Evolutionary conservation across 2,888 invertebrate genomes (phyloP).

Genomic region (Anorthoa munda): DNA sequence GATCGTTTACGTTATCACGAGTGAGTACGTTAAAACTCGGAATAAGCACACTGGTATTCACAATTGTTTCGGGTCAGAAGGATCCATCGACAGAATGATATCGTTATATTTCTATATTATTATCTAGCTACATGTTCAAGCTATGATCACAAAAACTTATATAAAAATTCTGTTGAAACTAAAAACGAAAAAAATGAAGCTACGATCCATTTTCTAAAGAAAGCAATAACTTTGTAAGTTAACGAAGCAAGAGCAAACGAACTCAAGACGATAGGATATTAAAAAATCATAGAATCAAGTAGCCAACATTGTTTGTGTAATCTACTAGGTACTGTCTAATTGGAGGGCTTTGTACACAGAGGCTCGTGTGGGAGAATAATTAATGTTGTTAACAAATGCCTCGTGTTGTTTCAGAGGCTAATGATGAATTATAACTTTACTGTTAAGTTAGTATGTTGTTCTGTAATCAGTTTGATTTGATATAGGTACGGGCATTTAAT

Average conservation of each 20-base stretch:
- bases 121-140: too few relatives aligned
- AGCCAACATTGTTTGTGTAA: constrained; percentile 48
- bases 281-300: constrained; percentile 57
- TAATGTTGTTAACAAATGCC: constrained; percentile 63
- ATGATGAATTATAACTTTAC: constrained; percentile 55
- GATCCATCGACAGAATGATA: too few relatives aligned
- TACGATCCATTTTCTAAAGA: constrained; percentile 8
- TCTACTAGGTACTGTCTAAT: constrained; percentile 59
- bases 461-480: constrained; percentile 32
- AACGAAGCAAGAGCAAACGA: constrained; percentile 39
- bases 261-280: constrained; percentile 53
- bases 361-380: constrained; percentile 59
- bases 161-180: too few relatives aligned
- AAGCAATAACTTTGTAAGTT: constrained; percentile 52
- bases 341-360: constrained; percentile 51
- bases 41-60: too few relatives aligned
- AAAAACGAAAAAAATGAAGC: background rate
- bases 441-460: constrained; percentile 28
- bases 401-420: constrained; percentile 49
- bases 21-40: too few relatives aligned
- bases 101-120: too few relatives aligned
- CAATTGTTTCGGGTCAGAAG: too few relatives aligned
- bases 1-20: too few relatives aligned
- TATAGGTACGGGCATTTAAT: background rate
- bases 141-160: too few relatives aligned